Evolutionary conservation across 2,888 invertebrate species (phyloP), one percentile per base, ranked within the genome.

Genomic region (Arge pagana): DNA sequence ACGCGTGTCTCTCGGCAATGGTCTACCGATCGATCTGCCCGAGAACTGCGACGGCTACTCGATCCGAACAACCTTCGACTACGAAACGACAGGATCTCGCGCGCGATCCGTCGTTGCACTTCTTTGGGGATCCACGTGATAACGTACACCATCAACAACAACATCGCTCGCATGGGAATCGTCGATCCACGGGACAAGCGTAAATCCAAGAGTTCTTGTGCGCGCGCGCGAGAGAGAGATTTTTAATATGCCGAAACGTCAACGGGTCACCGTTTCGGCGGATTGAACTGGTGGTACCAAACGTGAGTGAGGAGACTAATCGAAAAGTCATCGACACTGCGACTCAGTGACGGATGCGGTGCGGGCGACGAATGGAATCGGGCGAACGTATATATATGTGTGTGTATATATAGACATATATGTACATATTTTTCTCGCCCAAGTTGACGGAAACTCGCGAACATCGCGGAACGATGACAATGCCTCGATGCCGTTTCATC

Each of bases 41-140:
- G n/a, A n/a, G n/a, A n/a, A n/a, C n/a, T n/a, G n/a, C n/a, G n/a
- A n/a, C n/a, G n/a, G n/a, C n/a, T n/a, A n/a, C n/a, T n/a, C n/a
- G n/a, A n/a, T n/a, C n/a, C n/a, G n/a, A n/a, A n/a, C n/a, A n/a
- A n/a, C n/a, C n/a, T n/a, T n/a, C n/a, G n/a, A n/a, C n/a, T n/a
- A n/a, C n/a, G n/a, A n/a, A n/a, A n/a, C 58, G 50, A 53, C 53
- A 58, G 54, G 50, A 54, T 55, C 50, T 54, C 50, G 50, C 52
- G 50, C 52, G 40, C 57, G 56, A 55, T 54, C 60, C 53, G 60
- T 56, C 56, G 49, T 57, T 53, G 54, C 61, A 50, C 50, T 50
- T 54, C 45, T 58, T 48, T 57, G 51, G 48, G 50, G 57, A 54
- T 52, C 57, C 54, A 53, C 56, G 43, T 54, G 53, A 56, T 52